A percentile compares a stretch with the other conserved stretches of the same genome.
Conservation (phyloP, 2,888 invertebrate genomes). For the Gymnoscelis rufifasciata region DNA sequence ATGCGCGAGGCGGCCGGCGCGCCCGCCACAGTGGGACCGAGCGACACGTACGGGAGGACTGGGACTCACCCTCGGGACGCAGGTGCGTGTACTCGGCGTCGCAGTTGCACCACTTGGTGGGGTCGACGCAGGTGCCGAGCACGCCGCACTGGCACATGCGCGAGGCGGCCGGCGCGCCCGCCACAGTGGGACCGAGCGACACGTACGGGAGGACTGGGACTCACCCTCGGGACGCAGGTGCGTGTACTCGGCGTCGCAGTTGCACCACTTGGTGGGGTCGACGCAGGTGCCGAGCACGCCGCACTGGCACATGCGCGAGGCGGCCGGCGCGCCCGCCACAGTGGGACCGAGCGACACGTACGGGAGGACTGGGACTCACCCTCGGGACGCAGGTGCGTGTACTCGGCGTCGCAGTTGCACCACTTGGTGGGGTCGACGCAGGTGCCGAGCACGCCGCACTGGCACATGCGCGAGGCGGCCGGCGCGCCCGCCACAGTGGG, state of each 20-base stretch:
- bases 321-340: too few relatives aligned
- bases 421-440: conserved; percentile 91
- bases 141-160: too few relatives aligned
- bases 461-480: too few relatives aligned
- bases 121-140: conserved; percentile 88
- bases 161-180: too few relatives aligned
- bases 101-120: conserved; percentile 97
- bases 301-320: too few relatives aligned
- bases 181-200: too few relatives aligned
- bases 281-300: conserved; percentile 91
- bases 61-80: conserved; percentile 46
- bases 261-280: conserved; percentile 94
- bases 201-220: neutral
- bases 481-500: too few relatives aligned
- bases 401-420: conserved; percentile 96
- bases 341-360: too few relatives aligned
- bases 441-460: conserved; percentile 91
- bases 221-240: conserved; percentile 46
- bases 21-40: too few relatives aligned
- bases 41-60: too few relatives aligned
- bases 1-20: too few relatives aligned
- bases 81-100: conserved; percentile 71
- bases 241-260: conserved; percentile 85
- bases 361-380: conserved; percentile 33
- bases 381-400: conserved; percentile 35